Evolutionary conservation across 1,140 invertebrate species (phyloP).

Genomic region (Paraescarpia echinospica): DNA sequence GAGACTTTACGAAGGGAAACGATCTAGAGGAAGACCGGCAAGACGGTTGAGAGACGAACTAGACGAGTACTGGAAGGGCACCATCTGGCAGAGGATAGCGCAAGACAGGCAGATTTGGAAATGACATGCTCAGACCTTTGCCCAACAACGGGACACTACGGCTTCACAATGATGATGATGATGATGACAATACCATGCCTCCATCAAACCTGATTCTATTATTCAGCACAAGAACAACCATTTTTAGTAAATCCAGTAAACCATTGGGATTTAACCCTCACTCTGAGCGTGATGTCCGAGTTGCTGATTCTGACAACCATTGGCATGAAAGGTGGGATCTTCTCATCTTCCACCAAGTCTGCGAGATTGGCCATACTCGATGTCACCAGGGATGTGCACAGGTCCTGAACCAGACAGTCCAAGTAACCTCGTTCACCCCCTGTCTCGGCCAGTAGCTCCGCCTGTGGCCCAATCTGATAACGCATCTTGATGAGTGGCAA

Average conservation of each 20-base stretch:
- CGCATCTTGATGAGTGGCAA: constrained; percentile 10
- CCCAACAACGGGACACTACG: no score
- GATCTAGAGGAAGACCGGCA: no score
- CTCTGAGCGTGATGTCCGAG: constrained; percentile 44
- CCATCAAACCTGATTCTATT: background rate
- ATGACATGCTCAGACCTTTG: no score
- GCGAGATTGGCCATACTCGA: constrained; percentile 76
- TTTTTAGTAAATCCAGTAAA: background rate
- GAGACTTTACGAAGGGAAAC: no score
- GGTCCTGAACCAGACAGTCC: constrained; percentile 31
- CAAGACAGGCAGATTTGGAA: no score
- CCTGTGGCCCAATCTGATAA: background rate
- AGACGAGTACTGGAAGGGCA: no score
- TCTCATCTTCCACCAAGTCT: constrained; percentile 84
- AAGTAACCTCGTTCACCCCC: constrained; percentile 36
- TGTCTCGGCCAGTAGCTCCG: background rate
- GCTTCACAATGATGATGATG: no score
- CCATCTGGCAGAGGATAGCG: no score
- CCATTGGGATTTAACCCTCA: constrained; percentile 14
- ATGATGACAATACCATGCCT: no score
- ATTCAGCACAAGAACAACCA: background rate
- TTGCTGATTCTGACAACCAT: constrained; percentile 65
- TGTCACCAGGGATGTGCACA: constrained; percentile 68
- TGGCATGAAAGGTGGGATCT: constrained; percentile 75
- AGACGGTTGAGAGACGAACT: no score